These are phyloP conservation scores for Diacarnus erythraeanus DNA, from an alignment of 37 sponge, comb jelly and placozoan genomes.

Conservation along the genomic window DNA sequence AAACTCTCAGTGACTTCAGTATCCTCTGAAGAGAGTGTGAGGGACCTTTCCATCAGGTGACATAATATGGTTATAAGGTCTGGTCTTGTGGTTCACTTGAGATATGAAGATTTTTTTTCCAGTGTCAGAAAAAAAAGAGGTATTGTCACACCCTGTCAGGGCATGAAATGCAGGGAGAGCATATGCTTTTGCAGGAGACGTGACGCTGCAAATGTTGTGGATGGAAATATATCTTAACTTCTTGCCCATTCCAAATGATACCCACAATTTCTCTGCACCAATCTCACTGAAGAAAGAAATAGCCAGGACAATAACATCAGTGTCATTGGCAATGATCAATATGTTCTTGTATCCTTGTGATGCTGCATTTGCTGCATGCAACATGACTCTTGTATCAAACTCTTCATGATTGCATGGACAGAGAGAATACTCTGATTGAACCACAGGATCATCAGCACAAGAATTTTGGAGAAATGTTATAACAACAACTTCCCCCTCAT, in stretches of 20 bases:
- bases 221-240: slow-evolving; percentile 3
- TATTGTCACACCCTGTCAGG: slow-evolving; percentile 8
- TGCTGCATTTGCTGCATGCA: slow-evolving; percentile 9
- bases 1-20: background rate
- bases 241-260: background rate
- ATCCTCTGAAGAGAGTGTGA: slow-evolving; percentile 1
- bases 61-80: background rate
- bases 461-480: background rate
- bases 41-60: slow-evolving; percentile 8
- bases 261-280: slow-evolving; percentile 8
- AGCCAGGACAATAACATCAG: background rate
- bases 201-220: background rate
- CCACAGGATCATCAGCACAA: background rate
- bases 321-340: background rate
- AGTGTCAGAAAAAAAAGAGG: background rate
- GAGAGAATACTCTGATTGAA: no score
- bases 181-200: background rate
- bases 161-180: slow-evolving; percentile 20
- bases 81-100: background rate
- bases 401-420: slow-evolving; percentile 10
- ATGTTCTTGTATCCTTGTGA: background rate
- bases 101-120: background rate
- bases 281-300: slow-evolving; percentile 1
- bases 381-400: slow-evolving; percentile 4
- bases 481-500: background rate